Conservation (phyloP, 1,140 invertebrate genomes). For the Leptestheria dahalacensis region DNA sequence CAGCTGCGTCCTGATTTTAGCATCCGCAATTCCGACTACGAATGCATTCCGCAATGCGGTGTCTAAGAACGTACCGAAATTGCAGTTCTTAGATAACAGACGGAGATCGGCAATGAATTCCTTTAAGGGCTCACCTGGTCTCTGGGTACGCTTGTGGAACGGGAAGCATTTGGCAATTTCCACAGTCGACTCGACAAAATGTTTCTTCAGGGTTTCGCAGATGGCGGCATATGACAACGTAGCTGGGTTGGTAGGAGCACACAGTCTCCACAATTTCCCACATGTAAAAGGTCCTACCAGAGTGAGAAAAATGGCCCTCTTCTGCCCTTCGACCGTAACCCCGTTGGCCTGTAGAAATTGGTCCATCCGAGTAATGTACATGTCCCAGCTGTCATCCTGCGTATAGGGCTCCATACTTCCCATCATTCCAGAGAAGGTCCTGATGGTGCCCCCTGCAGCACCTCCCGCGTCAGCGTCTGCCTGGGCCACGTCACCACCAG, state of each 20-base stretch:
- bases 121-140: slow-evolving; percentile 12
- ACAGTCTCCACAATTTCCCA: background rate
- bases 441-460: no score
- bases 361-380: background rate
- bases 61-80: no score
- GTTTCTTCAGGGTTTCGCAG: background rate
- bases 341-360: background rate
- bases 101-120: no score
- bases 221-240: background rate
- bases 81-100: no score
- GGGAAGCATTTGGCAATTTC: slow-evolving; percentile 16
- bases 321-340: background rate
- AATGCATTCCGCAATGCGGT: no score
- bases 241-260: background rate
- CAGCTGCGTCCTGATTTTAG: no score
- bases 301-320: slow-evolving; percentile 4
- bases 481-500: no score
- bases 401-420: background rate
- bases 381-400: background rate
- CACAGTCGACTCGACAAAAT: background rate
- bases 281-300: background rate
- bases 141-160: slow-evolving; percentile 20
- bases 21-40: no score
- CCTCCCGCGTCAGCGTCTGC: no score
- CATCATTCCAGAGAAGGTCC: no score